A percentile compares a stretch with the other conserved stretches of the same genome.
These are phyloP conservation scores for Schizopygopsis pylzovi DNA, from an alignment of 2,797 vertebrate genomes.

Conservation along the genomic window DNA sequence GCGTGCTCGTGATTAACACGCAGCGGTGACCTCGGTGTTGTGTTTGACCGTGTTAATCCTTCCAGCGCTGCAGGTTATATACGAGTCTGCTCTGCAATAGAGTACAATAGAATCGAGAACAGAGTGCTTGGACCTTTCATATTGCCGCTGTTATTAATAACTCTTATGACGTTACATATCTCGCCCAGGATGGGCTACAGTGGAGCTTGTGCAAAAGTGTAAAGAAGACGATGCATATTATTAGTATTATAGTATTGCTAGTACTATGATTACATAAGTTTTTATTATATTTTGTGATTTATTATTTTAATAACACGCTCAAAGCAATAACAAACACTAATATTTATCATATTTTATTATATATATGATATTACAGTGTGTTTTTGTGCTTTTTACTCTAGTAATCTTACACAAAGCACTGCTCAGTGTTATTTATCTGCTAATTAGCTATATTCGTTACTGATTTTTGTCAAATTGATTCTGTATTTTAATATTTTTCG, in stretches of 20 bases:
- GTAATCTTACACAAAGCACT: too few relatives aligned
- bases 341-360: too few relatives aligned
- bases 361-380: too few relatives aligned
- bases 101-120: too few relatives aligned
- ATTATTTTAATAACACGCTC: neutral
- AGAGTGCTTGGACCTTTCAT: neutral
- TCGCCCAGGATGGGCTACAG: neutral
- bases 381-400: too few relatives aligned
- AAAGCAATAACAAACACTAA: neutral
- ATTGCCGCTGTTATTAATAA: conserved; percentile 18
- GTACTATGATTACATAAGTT: neutral
- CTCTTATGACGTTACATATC: neutral
- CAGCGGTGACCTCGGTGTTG: neutral
- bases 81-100: too few relatives aligned
- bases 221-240: neutral
- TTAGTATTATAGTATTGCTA: neutral
- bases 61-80: neutral
- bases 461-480: too few relatives aligned
- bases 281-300: neutral
- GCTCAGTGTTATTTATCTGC: too few relatives aligned
- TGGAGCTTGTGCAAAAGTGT: neutral
- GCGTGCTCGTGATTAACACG: neutral
- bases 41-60: neutral
- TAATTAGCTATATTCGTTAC: too few relatives aligned
- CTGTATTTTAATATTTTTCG: too few relatives aligned